Conservation (phyloP, 30 jellyfish, hydroid and myxozoan genomes). For the Chrysaora quinquecirrha region DNA sequence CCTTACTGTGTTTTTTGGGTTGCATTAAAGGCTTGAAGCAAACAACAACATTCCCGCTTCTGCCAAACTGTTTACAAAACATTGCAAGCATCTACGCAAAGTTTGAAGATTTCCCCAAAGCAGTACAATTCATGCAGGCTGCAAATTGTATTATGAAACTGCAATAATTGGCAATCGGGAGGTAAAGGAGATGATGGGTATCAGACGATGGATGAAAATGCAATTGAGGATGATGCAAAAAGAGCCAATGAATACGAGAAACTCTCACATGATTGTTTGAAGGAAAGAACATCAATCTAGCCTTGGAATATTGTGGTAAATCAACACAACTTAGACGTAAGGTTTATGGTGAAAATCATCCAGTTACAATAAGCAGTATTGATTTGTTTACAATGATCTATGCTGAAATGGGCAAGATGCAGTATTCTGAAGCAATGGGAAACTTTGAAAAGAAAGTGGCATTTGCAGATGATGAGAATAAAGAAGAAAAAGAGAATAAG, state of each 20-base stretch:
- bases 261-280: constrained; percentile 77
- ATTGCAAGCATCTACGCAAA: constrained; percentile 86
- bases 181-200: constrained; percentile 47
- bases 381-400: constrained; percentile 88
- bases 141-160: constrained; percentile 92
- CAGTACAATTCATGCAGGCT: constrained; percentile 93
- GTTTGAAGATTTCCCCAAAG: constrained; percentile 82
- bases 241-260: constrained; percentile 89
- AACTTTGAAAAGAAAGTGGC: constrained; percentile 47
- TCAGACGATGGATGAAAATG: constrained; percentile 74
- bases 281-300: constrained; percentile 78
- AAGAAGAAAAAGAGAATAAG: constrained; percentile 20
- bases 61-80: constrained; percentile 83
- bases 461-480: background rate
- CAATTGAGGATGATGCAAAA: constrained; percentile 74
- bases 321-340: constrained; percentile 86
- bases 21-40: constrained; percentile 85
- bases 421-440: constrained; percentile 81
- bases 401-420: constrained; percentile 95
- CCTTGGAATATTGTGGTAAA: constrained; percentile 93
- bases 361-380: constrained; percentile 68
- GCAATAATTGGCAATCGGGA: constrained; percentile 79
- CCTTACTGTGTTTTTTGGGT: constrained; percentile 87
- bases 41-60: constrained; percentile 49
- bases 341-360: constrained; percentile 81